Conservation (phyloP, 2,888 invertebrate species). For the Plagodis pulveraria region DNA sequence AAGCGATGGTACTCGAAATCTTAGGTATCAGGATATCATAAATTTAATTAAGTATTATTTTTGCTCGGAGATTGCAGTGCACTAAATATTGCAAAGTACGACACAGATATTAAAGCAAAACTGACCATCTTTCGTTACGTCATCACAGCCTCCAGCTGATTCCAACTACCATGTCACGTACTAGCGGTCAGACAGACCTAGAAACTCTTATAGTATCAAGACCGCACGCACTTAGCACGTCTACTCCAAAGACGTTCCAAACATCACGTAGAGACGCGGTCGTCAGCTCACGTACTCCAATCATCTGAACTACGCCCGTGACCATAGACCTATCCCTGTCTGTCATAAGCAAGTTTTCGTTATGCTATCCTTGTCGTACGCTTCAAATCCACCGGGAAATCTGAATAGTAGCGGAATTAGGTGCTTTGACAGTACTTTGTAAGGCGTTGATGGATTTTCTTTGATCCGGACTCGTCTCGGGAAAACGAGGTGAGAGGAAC, state of each 20-base stretch:
- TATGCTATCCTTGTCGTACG: conserved; percentile 47
- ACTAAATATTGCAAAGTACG: neutral
- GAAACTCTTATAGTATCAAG: conserved; percentile 25
- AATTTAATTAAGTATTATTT: too few species aligned
- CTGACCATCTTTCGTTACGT: conserved; percentile 9
- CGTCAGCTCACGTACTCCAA: conserved; percentile 79
- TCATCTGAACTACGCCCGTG: conserved; percentile 79
- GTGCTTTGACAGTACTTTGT: conserved; percentile 79
- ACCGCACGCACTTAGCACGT: conserved; percentile 41
- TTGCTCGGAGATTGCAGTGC: too few species aligned
- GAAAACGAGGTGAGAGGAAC: conserved; percentile 32
- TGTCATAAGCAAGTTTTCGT: conserved; percentile 21
- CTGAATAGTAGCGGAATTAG: conserved; percentile 77
- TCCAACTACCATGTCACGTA: conserved; percentile 17
- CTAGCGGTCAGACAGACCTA: conserved; percentile 12
- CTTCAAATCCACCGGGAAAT: conserved; percentile 77
- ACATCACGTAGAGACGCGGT: conserved; percentile 80
- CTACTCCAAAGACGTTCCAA: conserved; percentile 45
- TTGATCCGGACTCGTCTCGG: conserved; percentile 57
- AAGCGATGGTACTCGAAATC: too few species aligned
- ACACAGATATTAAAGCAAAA: neutral
- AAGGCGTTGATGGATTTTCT: conserved; percentile 76
- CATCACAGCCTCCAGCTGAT: conserved; percentile 13
- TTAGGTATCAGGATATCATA: too few species aligned
- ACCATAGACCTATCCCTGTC: conserved; percentile 66